Percentiles rank a stretch among this genome's conserved stretches.
Conservation (phyloP, 2,797 vertebrate genomes). For the Echiichthys vipera region DNA sequence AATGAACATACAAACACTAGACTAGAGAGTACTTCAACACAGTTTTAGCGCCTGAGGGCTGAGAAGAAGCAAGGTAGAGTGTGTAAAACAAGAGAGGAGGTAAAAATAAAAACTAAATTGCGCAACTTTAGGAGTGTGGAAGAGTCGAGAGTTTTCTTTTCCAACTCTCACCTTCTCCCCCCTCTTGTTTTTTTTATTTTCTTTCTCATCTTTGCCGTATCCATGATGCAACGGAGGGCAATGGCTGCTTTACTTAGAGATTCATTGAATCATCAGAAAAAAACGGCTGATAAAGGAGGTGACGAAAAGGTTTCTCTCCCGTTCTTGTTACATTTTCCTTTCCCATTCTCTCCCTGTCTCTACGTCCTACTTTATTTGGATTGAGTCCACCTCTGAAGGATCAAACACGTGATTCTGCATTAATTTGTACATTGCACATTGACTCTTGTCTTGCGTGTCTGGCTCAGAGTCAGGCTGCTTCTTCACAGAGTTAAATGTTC, state of each 20-base stretch:
- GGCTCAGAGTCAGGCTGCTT: slow-evolving; percentile 49
- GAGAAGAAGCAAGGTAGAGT: slow-evolving; percentile 32
- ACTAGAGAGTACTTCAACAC: slow-evolving; percentile 41
- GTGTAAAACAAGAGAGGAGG: slow-evolving; percentile 30
- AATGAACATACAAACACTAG: slow-evolving; percentile 34
- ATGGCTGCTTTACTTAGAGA: slow-evolving; percentile 61
- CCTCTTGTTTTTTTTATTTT: slow-evolving; percentile 6
- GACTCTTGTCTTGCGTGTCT: slow-evolving; percentile 48
- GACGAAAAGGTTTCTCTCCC: slow-evolving; percentile 33
- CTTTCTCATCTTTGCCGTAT: slow-evolving; percentile 61
- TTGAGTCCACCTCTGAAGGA: slow-evolving; percentile 48
- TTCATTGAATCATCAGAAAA: slow-evolving; percentile 61
- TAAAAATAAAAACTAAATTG: slow-evolving; percentile 30
- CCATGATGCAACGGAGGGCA: slow-evolving; percentile 78
- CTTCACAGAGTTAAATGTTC: slow-evolving; percentile 58
- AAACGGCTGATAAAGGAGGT: slow-evolving; percentile 58
- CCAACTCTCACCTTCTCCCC: slow-evolving; percentile 42
- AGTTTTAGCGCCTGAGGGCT: slow-evolving; percentile 39
- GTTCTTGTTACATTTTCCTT: neutral
- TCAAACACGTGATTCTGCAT: slow-evolving; percentile 67
- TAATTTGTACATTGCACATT: slow-evolving; percentile 47
- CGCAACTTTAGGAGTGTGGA: slow-evolving; percentile 27
- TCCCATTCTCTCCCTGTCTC: neutral
- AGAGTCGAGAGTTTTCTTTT: slow-evolving; percentile 46
- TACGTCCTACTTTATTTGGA: slow-evolving; percentile 30